Base-by-base conservation (phyloP, 2,797 vertebrate species). In the Epinephelus awoara region DNA sequence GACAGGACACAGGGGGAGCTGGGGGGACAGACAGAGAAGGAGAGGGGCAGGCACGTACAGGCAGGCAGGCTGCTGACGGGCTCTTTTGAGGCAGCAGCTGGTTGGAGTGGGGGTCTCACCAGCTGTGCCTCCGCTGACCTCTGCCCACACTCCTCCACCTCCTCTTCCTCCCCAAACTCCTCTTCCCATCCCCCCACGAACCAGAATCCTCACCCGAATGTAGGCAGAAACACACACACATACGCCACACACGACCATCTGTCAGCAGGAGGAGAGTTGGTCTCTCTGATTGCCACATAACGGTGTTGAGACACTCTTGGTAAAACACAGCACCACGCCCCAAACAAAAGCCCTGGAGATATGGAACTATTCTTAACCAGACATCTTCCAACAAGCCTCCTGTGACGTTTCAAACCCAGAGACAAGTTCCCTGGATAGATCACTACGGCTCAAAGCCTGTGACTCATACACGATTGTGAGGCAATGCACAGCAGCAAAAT, bases 51-150 rank as follows among this genome's bases (percentile, higher is more conserved):
- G 76, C 72, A 72, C 67, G 49, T 70, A 68, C 77, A 38, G 77
- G 76, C 70, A 64, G 85, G 75, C 87, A 56, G 84, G 69, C 87
- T 91, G 88, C 90, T 93, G 93, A 94, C 90, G 52, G 90, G 84
- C 87, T 75, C 88, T 88, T 94, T 94, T 93, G 81, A 95, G 90
- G 89, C 80, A 92, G 94, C 96, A 96, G 95, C 96, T 96, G 95
- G 94, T 94, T 93, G 70, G 76, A 86, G 90, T 85, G 89, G 91
- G 93, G 92, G 93, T 94, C 91, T 94, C 87, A 93, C 93, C 95
- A 96, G 94, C 95, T 95, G 95, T 94, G 94, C 80, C 93, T 94
- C 82, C 67, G 27, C 49, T 94, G 92, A 94, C 94, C 93, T 91
- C 88, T 89, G 82, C 84, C 73, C 87, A 83, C 81, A 79, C 65